phyloP scores from a whole-genome alignment of 2,888 invertebrate genomes.

The Pecten maximus region DNA sequence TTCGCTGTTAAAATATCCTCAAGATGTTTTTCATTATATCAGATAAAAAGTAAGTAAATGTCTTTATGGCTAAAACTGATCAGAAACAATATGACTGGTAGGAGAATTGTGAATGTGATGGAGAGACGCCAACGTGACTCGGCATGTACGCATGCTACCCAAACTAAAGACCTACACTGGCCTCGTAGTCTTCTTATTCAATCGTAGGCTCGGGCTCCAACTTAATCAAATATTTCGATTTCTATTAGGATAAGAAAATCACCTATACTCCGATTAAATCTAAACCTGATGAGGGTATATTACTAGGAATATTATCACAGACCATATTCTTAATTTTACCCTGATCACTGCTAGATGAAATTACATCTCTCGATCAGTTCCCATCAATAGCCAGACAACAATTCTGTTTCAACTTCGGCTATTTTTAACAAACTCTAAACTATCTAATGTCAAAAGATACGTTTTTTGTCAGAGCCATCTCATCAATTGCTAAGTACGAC shows the following conservation, averaged over 20 bases:
- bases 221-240: conserved; percentile 17
- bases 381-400: not conserved
- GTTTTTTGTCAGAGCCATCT: not conserved
- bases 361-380: not conserved
- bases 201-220: not conserved
- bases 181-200: not conserved
- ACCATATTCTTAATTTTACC: not conserved
- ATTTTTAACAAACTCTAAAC: conserved; percentile 9
- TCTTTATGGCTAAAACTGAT: not conserved
- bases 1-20: not conserved
- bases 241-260: conserved; percentile 26
- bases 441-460: conserved; percentile 16
- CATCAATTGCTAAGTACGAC: not conserved
- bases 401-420: conserved; percentile 6
- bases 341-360: not conserved
- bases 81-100: not conserved
- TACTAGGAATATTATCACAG: not conserved
- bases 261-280: not conserved
- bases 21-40: not conserved
- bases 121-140: not conserved
- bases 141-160: not conserved
- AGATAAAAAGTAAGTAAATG: not conserved
- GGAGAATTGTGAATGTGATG: not conserved
- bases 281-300: not conserved
- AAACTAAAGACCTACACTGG: not conserved